Conservation (phyloP, 1,140 invertebrate genomes). For the Tetraneura akinire region DNA sequence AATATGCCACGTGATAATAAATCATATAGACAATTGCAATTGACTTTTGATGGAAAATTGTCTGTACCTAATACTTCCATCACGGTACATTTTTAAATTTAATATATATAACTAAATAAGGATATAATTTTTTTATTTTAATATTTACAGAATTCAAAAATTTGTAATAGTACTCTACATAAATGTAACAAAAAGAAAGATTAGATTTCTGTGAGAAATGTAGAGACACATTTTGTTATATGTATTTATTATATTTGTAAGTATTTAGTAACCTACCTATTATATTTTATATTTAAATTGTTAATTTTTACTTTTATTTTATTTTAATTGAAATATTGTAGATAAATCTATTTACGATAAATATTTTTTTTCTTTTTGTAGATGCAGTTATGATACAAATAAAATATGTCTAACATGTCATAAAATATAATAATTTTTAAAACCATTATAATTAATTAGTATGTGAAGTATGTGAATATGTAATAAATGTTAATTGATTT, state of each 20-base stretch:
- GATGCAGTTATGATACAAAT: background rate
- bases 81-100: constrained; percentile 16
- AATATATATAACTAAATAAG: no score
- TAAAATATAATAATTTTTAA: background rate
- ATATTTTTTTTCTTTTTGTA: background rate
- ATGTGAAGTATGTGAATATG: background rate
- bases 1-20: constrained; percentile 8
- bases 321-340: background rate
- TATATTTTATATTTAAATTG: no score
- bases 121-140: no score
- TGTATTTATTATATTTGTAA: constrained; percentile 44
- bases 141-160: background rate
- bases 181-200: constrained; percentile 16
- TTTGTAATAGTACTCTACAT: background rate
- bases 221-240: constrained; percentile 35
- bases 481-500: constrained; percentile 21
- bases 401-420: constrained; percentile 43
- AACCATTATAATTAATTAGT: background rate
- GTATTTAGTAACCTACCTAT: no score
- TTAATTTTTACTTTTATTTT: no score
- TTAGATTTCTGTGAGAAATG: constrained; percentile 36
- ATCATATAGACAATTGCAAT: constrained; percentile 20
- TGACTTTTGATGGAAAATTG: constrained; percentile 27
- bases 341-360: no score
- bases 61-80: background rate